phyloP scores from a whole-genome alignment of 2,797 vertebrate genomes.

The Lycodopsis pacificus region DNA sequence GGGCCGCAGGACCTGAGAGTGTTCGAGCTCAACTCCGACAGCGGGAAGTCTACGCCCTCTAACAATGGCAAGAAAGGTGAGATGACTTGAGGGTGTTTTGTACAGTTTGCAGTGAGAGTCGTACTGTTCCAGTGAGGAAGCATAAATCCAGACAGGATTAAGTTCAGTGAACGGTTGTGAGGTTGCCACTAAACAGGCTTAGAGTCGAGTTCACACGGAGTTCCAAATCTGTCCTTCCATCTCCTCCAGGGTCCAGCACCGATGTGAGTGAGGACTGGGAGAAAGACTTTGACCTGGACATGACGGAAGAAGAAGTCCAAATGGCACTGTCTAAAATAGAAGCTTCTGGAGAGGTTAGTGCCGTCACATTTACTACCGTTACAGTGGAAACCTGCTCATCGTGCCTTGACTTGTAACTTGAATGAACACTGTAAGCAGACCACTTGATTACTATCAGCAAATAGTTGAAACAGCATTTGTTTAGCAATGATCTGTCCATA shows the following conservation, averaged over 20 bases:
- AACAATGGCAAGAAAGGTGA: conserved; percentile 99
- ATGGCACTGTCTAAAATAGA: conserved; percentile 93
- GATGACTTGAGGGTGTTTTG: background rate
- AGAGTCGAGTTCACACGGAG: conserved; percentile 1
- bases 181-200: conserved; percentile 31
- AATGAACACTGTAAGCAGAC: too few relatives aligned
- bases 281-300: conserved; percentile 98
- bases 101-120: background rate
- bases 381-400: background rate
- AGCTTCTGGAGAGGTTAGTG: conserved; percentile 89
- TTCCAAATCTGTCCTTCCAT: background rate
- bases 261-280: conserved; percentile 99
- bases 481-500: background rate
- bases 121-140: conserved; percentile 4
- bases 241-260: conserved; percentile 90
- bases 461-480: too few relatives aligned
- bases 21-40: conserved; percentile 98
- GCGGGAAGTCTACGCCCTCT: conserved; percentile 97
- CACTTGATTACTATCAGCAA: too few relatives aligned
- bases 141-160: conserved; percentile 26
- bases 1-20: conserved; percentile 92
- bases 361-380: background rate
- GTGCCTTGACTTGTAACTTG: too few relatives aligned
- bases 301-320: conserved; percentile 99
- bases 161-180: conserved; percentile 1